phyloP scores from a whole-genome alignment of 2,113 vertebrate species.

The Opisthocomus hoazin region DNA sequence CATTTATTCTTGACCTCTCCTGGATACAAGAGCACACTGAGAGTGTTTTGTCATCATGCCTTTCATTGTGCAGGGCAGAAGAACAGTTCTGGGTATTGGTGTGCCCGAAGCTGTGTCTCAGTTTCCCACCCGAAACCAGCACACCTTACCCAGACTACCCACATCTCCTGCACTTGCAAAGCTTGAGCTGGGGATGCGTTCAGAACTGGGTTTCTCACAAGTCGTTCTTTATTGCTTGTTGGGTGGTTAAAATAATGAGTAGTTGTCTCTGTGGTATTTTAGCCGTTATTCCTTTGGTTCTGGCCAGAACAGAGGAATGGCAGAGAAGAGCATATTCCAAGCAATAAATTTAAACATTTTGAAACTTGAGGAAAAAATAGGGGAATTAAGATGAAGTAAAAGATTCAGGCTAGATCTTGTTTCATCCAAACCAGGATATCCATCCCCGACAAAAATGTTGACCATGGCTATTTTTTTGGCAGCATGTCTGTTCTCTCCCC shows the following conservation, averaged over 20 bases:
- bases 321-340: not conserved
- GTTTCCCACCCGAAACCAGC: not conserved
- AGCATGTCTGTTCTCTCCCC: not conserved
- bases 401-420: not conserved
- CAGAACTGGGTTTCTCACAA: not conserved
- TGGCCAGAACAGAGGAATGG: not conserved
- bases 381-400: not conserved
- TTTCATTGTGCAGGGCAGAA: not conserved
- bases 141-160: not conserved
- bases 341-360: not conserved
- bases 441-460: constrained; percentile 8
- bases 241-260: not conserved
- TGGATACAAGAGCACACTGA: not conserved
- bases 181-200: not conserved
- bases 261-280: not conserved
- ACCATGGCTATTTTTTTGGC: not conserved
- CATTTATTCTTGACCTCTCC: not conserved
- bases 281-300: not conserved
- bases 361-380: not conserved
- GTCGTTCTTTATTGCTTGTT: not conserved
- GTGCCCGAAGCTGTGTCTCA: not conserved
- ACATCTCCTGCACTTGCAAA: not conserved
- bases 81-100: not conserved
- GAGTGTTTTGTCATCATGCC: not conserved
- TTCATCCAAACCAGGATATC: constrained; percentile 27